Evolutionary conservation across 2,888 invertebrate species (phyloP).

Genomic region (Drosophila atroscutellata): DNA sequence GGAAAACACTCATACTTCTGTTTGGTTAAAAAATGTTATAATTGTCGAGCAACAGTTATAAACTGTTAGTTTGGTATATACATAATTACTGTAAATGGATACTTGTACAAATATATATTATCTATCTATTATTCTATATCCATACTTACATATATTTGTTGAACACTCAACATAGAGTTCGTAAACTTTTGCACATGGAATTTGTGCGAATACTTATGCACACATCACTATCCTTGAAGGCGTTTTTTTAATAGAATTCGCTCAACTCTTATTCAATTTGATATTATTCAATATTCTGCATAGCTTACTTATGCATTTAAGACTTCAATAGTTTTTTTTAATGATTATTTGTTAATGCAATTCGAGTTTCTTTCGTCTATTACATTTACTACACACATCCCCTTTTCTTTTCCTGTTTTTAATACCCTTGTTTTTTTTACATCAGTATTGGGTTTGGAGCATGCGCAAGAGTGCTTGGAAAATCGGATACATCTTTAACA

Average conservation of each 20-base stretch:
- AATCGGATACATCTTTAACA: constrained; percentile 9
- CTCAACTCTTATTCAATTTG: not conserved
- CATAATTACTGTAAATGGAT: not conserved
- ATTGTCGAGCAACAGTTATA: not conserved
- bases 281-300: not conserved
- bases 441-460: not conserved
- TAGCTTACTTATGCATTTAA: not conserved
- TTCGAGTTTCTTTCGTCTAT: not conserved
- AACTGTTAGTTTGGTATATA: not conserved
- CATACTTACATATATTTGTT: constrained; percentile 9
- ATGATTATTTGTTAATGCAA: not conserved
- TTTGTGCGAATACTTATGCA: constrained; percentile 6
- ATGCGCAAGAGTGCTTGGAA: constrained; percentile 1
- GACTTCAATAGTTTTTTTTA: not conserved
- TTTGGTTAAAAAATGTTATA: not conserved
- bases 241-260: not conserved
- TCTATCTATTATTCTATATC: not conserved
- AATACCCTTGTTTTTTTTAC: not conserved
- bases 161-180: not conserved
- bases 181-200: not conserved
- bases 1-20: not conserved
- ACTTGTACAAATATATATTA: not conserved
- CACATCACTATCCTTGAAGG: constrained; percentile 1
- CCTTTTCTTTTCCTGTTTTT: constrained; percentile 4
- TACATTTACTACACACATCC: constrained; percentile 1